Evolutionary conservation across 2,888 invertebrate species (phyloP).

Genomic region (Napeogenes inachia): DNA sequence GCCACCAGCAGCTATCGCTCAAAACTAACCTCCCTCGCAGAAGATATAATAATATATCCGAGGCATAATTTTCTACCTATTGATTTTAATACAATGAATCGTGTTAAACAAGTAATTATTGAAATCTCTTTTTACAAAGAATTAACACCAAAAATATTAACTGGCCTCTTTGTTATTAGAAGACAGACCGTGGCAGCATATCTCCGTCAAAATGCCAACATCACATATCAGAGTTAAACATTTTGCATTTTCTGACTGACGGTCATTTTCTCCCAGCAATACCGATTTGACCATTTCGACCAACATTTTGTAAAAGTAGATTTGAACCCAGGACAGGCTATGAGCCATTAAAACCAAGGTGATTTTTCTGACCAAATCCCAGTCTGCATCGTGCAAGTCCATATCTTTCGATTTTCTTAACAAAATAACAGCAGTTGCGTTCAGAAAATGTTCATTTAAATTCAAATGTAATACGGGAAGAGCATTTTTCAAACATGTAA

Average conservation of each 20-base stretch:
- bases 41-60: slow-evolving; percentile 79
- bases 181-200: slow-evolving; percentile 79
- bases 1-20: slow-evolving; percentile 79
- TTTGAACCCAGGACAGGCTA: slow-evolving; percentile 70
- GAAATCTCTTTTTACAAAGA: neutral
- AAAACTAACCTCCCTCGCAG: slow-evolving; percentile 81
- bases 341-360: slow-evolving; percentile 77
- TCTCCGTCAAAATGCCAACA: slow-evolving; percentile 78
- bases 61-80: slow-evolving; percentile 77
- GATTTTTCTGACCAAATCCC: slow-evolving; percentile 59
- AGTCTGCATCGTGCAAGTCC: slow-evolving; percentile 53
- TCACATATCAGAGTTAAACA: slow-evolving; percentile 76
- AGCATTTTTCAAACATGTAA: slow-evolving; percentile 71
- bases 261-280: slow-evolving; percentile 71
- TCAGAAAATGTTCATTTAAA: slow-evolving; percentile 73
- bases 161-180: slow-evolving; percentile 53
- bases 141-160: slow-evolving; percentile 3
- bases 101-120: slow-evolving; percentile 23
- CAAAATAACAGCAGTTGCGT: slow-evolving; percentile 59
- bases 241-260: slow-evolving; percentile 62
- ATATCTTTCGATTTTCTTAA: slow-evolving; percentile 52
- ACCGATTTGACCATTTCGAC: slow-evolving; percentile 72
- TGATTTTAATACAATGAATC: too few species aligned
- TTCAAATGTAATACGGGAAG: slow-evolving; percentile 78
- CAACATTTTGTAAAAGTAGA: slow-evolving; percentile 74